Evolutionary conservation across 2,888 invertebrate species (phyloP), one percentile per base, ranked within the genome.

Genomic region (Cerastis rubricosa): DNA sequence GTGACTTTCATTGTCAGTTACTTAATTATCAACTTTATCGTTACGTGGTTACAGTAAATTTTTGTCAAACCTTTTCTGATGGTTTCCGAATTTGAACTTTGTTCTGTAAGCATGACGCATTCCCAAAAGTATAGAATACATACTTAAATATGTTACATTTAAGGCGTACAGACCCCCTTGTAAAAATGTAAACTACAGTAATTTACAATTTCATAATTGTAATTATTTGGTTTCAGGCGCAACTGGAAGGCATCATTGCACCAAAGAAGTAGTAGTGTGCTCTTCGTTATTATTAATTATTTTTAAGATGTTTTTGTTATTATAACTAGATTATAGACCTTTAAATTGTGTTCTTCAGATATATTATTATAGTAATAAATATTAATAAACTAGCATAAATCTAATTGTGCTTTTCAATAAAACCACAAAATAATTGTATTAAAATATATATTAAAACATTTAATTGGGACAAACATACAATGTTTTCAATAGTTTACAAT

Each of bases 181-280:
- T 19, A 19, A 19, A 19, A 49, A n/a, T 68, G n/a, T 7, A n/a
- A 25, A 45, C 17, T 72, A 22, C 3, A 4, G 25, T 43, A 1
- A 19, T 51, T 25, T 19, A 14, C 22, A 68, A 29, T 29, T 25
- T 63, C 3, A 14, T 72, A 69, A 85, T 69, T 59, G 8, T 9
- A 19, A 29, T 35, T 63, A 35, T 77, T 72, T 81, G 40, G 67
- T 95, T 95, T 86, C 97, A 98, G 98, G 98, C 98, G 66, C 99
- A 99, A 97, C 96, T 99, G 85, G 99, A 99, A 96, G 99, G 99
- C 87, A 99, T 99, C 88, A 99, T 99, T 88, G 99, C 99, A 74
- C 99, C 99, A 47, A 99, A 99, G 97, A 99, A 99, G 96, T 99
- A 97, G 97, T 76, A 71, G 72, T 66, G 67, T 74, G 75, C 49